These are phyloP conservation scores for Anas platyrhynchos DNA, from an alignment of 2,113 vertebrate species.

Conservation along the genomic window DNA sequence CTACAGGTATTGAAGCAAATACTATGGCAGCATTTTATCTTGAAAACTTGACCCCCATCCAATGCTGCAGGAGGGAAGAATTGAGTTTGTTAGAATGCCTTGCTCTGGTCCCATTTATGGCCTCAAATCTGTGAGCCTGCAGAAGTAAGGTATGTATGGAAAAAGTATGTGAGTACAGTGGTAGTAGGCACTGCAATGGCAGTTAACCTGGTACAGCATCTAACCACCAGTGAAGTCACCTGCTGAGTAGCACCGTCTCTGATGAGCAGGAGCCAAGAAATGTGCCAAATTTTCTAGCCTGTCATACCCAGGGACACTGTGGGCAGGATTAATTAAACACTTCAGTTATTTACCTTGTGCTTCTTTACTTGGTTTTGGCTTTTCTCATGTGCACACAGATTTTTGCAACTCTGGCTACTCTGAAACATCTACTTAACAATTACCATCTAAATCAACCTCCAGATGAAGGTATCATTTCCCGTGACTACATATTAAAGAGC, in stretches of 20 bases:
- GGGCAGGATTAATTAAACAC: neutral
- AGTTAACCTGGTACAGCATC: neutral
- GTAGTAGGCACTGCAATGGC: neutral
- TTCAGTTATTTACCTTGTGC: neutral
- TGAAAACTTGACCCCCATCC: neutral
- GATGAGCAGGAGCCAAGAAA: neutral
- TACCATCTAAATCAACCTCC: neutral
- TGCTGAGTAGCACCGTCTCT: neutral
- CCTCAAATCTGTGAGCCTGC: neutral
- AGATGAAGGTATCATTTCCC: neutral
- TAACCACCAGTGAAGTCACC: neutral
- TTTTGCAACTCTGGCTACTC: neutral
- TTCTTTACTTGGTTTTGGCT: neutral
- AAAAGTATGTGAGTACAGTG: neutral
- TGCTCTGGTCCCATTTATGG: accelerated
- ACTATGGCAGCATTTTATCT: neutral
- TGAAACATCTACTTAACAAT: neutral
- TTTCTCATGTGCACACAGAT: neutral
- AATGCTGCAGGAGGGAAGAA: neutral
- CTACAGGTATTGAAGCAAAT: neutral
- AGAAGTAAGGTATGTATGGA: neutral
- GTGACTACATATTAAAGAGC: neutral
- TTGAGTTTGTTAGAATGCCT: neutral
- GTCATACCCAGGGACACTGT: neutral
- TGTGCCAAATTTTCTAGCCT: neutral